Base-by-base conservation (phyloP, 2,888 invertebrate species). In the Caenorhabditis parvicauda region DNA sequence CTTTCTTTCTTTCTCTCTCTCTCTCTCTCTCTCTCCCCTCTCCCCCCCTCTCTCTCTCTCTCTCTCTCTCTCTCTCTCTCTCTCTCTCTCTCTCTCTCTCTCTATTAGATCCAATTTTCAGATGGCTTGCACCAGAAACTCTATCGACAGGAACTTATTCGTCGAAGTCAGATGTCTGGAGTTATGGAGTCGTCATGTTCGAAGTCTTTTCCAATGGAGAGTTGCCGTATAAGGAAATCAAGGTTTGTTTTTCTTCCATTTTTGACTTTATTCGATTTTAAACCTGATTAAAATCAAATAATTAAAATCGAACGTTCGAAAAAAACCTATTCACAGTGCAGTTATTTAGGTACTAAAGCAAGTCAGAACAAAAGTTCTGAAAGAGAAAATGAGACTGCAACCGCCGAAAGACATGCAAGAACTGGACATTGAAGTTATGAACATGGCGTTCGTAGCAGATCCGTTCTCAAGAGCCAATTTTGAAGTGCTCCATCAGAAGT, bases 41-140 rank as follows among this genome's bases (percentile, higher is more conserved):
- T 41, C 9, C 7, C 19, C 7, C 7, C 7, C 7, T 41, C 19
- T 32, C 9, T 32, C 19, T 32, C 35, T 32, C 14, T 32, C 35
- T 32, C 35, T 32, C n/a, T n/a, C n/a, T n/a, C n/a, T n/a, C n/a
- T n/a, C n/a, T n/a, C n/a, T n/a, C 9, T 14, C 41, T 17, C 19
- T 7, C 9, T 9, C 35, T n/a, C 9, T 32, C n/a, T 32, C 35
- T n/a, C 35, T n/a, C n/a, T n/a, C n/a, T n/a, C n/a, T n/a, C n/a
- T n/a, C n/a, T n/a, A n/a, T n/a, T 14, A 17, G 17, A 41, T n/a
- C 19, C 7, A 41, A 41, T 12, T n/a, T 19, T 14, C 17, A 60
- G 55, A 38, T 72, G 72, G 69, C 43, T 72, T 58, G 61, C 72
- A 7, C 69, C 69, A 3, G 72, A 72, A 48, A 65, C 69, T 2